Percentiles rank a stretch among this genome's conserved stretches.
phyloP scores from a whole-genome alignment of 2,888 invertebrate species.

The Empis livida region DNA sequence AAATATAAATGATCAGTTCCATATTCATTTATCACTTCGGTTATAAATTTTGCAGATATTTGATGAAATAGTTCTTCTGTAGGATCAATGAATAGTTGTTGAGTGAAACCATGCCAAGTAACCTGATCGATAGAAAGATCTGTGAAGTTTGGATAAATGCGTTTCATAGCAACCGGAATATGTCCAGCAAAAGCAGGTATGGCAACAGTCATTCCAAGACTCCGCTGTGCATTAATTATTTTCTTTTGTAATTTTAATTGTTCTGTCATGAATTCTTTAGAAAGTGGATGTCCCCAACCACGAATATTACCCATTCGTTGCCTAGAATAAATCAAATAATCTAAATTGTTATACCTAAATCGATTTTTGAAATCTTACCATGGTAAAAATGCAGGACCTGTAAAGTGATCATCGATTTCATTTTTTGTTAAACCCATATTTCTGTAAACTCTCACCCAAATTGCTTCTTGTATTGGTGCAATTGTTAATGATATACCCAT shows the following conservation, averaged over 20 bases:
- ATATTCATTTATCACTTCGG: conserved; percentile 52
- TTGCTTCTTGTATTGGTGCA: conserved; percentile 75
- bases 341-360: no score
- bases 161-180: conserved; percentile 61
- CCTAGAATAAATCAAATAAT: no score
- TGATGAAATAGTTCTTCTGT: conserved; percentile 58
- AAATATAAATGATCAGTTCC: conserved; percentile 76
- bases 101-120: conserved; percentile 66
- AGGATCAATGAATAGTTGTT: conserved; percentile 61
- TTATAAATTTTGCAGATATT: conserved; percentile 60
- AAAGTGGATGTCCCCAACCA: conserved; percentile 78
- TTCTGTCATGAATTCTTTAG: conserved; percentile 52
- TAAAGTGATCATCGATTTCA: conserved; percentile 71
- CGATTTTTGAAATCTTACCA: conserved; percentile 53
- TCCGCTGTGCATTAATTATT: conserved; percentile 61
- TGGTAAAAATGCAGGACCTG: conserved; percentile 86
- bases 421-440: conserved; percentile 56
- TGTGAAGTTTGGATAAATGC: conserved; percentile 56
- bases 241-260: conserved; percentile 58
- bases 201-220: conserved; percentile 75
- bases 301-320: conserved; percentile 89
- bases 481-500: conserved; percentile 85
- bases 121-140: conserved; percentile 50
- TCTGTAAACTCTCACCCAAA: conserved; percentile 68
- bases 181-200: conserved; percentile 87